These are phyloP conservation scores for Coreoperca whiteheadi DNA, from an alignment of 2,113 vertebrate genomes.

Conservation along the genomic window DNA sequence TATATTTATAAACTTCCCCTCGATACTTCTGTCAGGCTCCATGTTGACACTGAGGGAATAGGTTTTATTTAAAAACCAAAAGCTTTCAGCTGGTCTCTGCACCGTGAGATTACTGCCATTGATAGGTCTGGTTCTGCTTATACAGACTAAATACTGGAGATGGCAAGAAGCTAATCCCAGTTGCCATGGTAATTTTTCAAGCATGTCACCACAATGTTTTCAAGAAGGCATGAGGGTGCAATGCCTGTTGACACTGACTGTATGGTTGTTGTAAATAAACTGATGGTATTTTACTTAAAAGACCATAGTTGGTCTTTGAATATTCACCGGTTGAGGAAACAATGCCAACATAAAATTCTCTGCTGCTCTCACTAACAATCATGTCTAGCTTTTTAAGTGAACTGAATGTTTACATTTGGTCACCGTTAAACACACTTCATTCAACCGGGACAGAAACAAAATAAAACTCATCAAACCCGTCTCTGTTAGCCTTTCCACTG, in stretches of 20 bases:
- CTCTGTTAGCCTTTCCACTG: no score
- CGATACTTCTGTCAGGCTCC: not conserved
- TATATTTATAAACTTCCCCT: constrained; percentile 8
- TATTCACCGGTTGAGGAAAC: not conserved
- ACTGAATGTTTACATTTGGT: constrained; percentile 2
- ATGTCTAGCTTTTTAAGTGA: no score
- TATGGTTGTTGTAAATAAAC: not conserved
- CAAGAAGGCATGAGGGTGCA: constrained; percentile 26
- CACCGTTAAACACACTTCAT: no score
- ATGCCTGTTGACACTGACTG: not conserved
- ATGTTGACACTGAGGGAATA: not conserved
- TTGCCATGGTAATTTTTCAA: constrained; percentile 52
- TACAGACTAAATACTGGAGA: constrained; percentile 33
- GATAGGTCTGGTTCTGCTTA: constrained; percentile 29
- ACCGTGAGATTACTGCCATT: constrained; percentile 21
- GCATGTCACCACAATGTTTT: constrained; percentile 24
- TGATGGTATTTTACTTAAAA: not conserved
- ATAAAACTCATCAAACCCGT: no score
- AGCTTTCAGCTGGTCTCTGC: constrained; percentile 17
- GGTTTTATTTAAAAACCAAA: constrained; percentile 34
- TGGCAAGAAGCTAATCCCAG: constrained; percentile 23
- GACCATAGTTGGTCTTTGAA: not conserved
- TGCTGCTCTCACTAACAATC: not conserved
- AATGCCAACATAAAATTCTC: not conserved
- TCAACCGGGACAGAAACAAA: no score